These are phyloP conservation scores for Cydia amplana DNA, from an alignment of 1,140 invertebrate species.

Conservation along the genomic window DNA sequence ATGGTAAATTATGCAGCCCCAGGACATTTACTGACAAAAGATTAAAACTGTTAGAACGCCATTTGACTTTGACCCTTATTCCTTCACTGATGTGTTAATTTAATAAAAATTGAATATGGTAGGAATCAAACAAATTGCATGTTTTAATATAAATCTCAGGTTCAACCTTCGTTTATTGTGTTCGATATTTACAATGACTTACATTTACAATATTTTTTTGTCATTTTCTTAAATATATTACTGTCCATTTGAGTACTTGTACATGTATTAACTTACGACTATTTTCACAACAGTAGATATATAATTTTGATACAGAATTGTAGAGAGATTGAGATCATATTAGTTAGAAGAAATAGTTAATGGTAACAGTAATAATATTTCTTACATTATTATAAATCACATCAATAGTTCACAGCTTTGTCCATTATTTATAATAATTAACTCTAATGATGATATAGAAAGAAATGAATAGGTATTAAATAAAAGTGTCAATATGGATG, in stretches of 20 bases:
- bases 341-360: constrained; percentile 41
- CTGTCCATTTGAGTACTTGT: constrained; percentile 64
- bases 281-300: constrained; percentile 42
- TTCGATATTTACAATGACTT: constrained; percentile 73
- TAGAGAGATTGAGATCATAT: constrained; percentile 48
- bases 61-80: too few relatives aligned
- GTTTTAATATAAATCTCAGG: constrained; percentile 12
- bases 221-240: constrained; percentile 66
- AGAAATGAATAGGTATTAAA: constrained; percentile 38
- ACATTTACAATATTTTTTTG: constrained; percentile 66
- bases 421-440: constrained; percentile 42
- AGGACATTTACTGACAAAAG: too few relatives aligned
- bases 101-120: too few relatives aligned
- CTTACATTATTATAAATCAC: constrained; percentile 43
- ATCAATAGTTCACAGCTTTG: constrained; percentile 56
- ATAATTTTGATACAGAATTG: constrained; percentile 36
- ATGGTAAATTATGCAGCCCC: too few relatives aligned
- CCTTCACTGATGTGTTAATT: too few relatives aligned
- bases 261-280: constrained; percentile 44
- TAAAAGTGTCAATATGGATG: constrained; percentile 11
- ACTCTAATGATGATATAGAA: constrained; percentile 39
- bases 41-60: too few relatives aligned
- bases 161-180: constrained; percentile 46
- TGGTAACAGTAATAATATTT: constrained; percentile 45
- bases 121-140: not conserved